Percentiles rank a stretch among this genome's conserved stretches.
Conservation (phyloP, 2,888 invertebrate species). For the Stenichneumon culpator region DNA sequence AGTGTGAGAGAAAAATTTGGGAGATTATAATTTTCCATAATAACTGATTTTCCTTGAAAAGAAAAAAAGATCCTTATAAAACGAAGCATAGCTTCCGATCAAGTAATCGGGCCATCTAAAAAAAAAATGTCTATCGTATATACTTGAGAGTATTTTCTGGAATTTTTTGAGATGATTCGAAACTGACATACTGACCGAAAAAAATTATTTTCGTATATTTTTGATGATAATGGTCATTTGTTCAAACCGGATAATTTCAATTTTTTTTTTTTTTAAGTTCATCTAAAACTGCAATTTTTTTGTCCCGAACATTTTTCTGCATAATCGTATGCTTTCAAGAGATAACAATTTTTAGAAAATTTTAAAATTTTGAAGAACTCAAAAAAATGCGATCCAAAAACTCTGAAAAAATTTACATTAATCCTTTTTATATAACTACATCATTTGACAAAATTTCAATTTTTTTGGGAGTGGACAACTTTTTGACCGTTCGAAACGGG, state of each 20-base stretch:
- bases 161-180: too few relatives aligned
- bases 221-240: too few relatives aligned
- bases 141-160: too few relatives aligned
- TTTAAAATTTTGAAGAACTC: background rate
- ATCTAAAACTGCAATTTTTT: constrained; percentile 2
- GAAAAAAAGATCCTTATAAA: too few relatives aligned
- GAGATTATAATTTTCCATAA: too few relatives aligned
- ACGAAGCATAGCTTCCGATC: too few relatives aligned
- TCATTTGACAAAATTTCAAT: background rate
- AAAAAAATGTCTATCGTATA: too few relatives aligned
- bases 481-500: background rate
- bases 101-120: too few relatives aligned
- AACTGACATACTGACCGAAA: too few relatives aligned
- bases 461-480: background rate
- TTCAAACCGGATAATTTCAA: background rate
- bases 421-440: background rate
- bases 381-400: background rate
- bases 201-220: too few relatives aligned
- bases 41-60: too few relatives aligned
- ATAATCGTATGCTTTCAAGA: background rate
- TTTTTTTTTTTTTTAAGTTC: background rate
- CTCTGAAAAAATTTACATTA: background rate
- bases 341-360: background rate
- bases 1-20: too few relatives aligned
- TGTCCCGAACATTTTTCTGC: background rate